Evolutionary conservation across 2,797 vertebrate species (phyloP), one percentile per base, ranked within the genome.

Genomic region (Leptatherina wallacei): DNA sequence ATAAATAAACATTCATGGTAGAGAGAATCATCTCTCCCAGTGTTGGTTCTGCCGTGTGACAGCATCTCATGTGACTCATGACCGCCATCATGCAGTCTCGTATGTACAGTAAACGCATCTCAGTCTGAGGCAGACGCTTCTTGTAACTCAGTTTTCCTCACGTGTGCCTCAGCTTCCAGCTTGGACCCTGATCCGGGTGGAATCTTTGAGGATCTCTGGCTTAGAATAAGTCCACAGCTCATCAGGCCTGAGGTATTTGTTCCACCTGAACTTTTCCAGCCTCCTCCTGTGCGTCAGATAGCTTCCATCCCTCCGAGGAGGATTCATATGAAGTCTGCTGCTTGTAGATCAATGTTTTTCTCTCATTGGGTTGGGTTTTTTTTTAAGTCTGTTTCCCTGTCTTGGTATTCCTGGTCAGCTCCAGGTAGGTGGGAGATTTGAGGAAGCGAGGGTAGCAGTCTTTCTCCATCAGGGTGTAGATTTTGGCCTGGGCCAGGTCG

Each of bases 371-470:
- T 33, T 42, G 11, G 35, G 24, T 27, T 27, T 20, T 51, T 27
- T 47, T 9, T 3, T 11, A 30, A 57, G 38, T 55, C 14, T 16
- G 1, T 85, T 88, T 90, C 42, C 81, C 84, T 0, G 55, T 77
- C 67, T 78, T 91, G 69, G 77, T 65, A 61, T 92, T 87, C 65
- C 80, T 89, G 72, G 67, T 89, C 63, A 94, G 84, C 65, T 95
- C 90, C 73, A 91, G 84, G 88, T 93, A 95, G 1, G 59, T 73
- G 1, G 91, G 54, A 56, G 97, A 98, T 71, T 93, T 95, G 51
- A 99, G 94, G 90, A 98, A 99, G 24, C 97, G 96, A 0, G 95
- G 96, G 57, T 98, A 99, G 90, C 96, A 96, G 90, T 99, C 98
- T 76, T 98, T 98, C 83, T 98, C 96, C 98, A 99, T 99, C 78